Conservation (phyloP, 2,888 invertebrate genomes). For the Rhamnusium bicolor region DNA sequence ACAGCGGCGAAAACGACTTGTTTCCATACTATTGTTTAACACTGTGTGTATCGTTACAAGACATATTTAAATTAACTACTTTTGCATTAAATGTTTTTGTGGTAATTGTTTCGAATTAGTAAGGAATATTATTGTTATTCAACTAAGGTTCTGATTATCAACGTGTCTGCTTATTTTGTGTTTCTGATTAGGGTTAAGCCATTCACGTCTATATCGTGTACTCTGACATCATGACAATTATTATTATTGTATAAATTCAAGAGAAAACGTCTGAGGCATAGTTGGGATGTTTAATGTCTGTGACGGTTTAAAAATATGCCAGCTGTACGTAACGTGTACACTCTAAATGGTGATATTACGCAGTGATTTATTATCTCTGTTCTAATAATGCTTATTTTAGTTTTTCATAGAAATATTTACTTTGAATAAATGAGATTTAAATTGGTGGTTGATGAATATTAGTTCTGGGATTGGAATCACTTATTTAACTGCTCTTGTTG, state of each 20-base stretch:
- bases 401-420: neutral
- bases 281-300: constrained; percentile 10
- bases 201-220: neutral
- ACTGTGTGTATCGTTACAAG: no score
- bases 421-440: no score
- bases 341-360: neutral
- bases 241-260: neutral
- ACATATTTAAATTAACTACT: neutral
- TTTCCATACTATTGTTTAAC: no score
- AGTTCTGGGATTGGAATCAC: no score
- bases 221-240: neutral
- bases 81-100: neutral
- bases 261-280: constrained; percentile 2
- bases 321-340: neutral
- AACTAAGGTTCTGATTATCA: neutral
- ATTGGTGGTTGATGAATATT: no score
- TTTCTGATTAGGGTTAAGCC: neutral
- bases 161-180: neutral
- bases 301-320: neutral
- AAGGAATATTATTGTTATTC: neutral
- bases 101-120: neutral
- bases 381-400: neutral
- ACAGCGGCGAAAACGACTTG: no score
- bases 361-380: neutral
- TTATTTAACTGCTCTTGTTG: no score